phyloP scores from a whole-genome alignment of 2,113 vertebrate genomes.

The Malurus elegans region DNA sequence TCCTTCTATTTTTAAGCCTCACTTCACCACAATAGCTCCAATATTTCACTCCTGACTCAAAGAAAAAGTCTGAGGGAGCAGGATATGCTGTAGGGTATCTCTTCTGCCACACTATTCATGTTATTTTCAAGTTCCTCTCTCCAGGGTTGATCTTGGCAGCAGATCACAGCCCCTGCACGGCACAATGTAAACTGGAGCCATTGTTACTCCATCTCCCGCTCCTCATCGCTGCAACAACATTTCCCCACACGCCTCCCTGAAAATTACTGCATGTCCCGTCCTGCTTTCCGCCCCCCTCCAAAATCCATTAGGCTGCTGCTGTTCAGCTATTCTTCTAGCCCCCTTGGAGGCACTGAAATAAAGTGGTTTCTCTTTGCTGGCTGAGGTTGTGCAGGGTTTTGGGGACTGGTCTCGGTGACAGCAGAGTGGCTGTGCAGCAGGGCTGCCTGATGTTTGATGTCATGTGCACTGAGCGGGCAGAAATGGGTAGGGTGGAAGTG shows the following conservation, averaged over 20 bases:
- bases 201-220: constrained; percentile 63
- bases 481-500: not conserved
- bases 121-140: constrained; percentile 69
- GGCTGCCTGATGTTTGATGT: not conserved
- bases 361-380: not conserved
- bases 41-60: constrained; percentile 57
- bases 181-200: constrained; percentile 63
- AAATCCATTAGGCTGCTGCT: constrained; percentile 18
- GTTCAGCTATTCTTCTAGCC: not conserved
- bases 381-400: not conserved
- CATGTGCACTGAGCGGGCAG: rapidly evolving
- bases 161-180: constrained; percentile 25
- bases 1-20: constrained; percentile 48
- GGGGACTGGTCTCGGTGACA: not conserved
- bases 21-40: constrained; percentile 38
- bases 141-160: constrained; percentile 69
- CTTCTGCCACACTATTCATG: constrained; percentile 56
- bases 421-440: not conserved
- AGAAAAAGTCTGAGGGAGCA: constrained; percentile 39
- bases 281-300: not conserved
- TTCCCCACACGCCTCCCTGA: constrained; percentile 32
- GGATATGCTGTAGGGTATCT: constrained; percentile 71
- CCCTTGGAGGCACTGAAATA: not conserved
- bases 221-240: constrained; percentile 47
- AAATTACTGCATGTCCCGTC: constrained; percentile 1